These are phyloP conservation scores for Leucopsar rothschildi DNA, from an alignment of 2,113 vertebrate species.

Conservation along the genomic window DNA sequence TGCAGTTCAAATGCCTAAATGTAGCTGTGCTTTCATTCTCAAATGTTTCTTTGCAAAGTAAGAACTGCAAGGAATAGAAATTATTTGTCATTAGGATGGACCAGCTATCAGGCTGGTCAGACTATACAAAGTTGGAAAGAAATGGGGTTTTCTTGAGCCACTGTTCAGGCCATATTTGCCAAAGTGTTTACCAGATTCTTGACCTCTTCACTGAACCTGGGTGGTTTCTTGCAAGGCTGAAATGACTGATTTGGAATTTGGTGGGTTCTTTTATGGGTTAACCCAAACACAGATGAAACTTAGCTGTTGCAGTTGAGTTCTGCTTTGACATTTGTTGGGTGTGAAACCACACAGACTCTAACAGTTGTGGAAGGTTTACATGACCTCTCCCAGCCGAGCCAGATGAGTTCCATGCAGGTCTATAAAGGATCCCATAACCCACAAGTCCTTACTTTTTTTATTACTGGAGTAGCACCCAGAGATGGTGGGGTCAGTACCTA, in stretches of 20 bases:
- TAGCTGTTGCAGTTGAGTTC: conserved; percentile 15
- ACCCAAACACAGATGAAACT: conserved; percentile 13
- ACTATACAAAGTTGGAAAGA: background rate
- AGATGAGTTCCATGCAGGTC: background rate
- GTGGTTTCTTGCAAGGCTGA: conserved; percentile 34
- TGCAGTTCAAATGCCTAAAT: background rate
- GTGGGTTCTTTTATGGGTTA: conserved; percentile 50
- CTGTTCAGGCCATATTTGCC: background rate
- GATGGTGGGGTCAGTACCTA: background rate
- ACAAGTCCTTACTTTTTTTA: background rate
- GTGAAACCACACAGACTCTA: conserved; percentile 50
- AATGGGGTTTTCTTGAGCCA: background rate
- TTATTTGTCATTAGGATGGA: background rate
- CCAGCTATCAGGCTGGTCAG: background rate
- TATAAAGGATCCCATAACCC: conserved; percentile 7
- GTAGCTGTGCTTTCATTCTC: background rate
- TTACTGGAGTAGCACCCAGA: conserved; percentile 13
- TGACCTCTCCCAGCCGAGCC: conserved; percentile 11
- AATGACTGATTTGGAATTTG: conserved; percentile 28
- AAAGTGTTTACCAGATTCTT: conserved; percentile 8
- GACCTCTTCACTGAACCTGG: background rate
- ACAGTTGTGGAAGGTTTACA: conserved; percentile 14
- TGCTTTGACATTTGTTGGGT: conserved; percentile 52
- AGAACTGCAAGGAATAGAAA: background rate
- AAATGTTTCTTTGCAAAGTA: background rate